phyloP scores from a whole-genome alignment of 2,113 vertebrate species.

The Hyla sarda region DNA sequence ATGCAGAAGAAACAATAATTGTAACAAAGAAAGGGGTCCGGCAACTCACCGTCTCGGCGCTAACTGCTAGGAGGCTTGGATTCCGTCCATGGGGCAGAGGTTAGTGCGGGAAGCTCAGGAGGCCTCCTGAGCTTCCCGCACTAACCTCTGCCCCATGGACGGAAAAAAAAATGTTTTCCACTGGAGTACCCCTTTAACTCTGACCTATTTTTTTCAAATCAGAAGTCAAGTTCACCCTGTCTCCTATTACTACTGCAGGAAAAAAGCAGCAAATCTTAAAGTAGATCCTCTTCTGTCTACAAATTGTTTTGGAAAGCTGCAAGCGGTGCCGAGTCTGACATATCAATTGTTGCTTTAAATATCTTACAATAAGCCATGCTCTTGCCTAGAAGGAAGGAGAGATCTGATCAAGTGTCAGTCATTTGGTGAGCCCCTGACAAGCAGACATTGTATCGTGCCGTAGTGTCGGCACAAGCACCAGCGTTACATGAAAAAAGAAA shows the following conservation, averaged over 20 bases:
- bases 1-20: no score
- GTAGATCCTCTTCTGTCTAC: conserved; percentile 24
- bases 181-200: no score
- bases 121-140: no score
- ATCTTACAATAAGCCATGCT: background rate
- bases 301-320: conserved; percentile 39
- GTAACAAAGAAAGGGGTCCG: no score
- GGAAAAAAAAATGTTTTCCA: no score
- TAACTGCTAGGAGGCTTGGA: no score
- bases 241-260: background rate
- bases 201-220: background rate
- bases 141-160: no score
- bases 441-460: background rate
- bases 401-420: background rate
- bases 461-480: background rate
- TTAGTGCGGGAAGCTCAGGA: no score
- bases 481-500: background rate
- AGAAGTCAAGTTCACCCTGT: background rate
- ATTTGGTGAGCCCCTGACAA: background rate
- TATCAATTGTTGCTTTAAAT: conserved; percentile 28
- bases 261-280: background rate
- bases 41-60: no score
- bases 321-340: background rate
- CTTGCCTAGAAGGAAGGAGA: background rate
- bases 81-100: no score